A percentile compares a stretch with the other conserved stretches of the same genome.
Conservation (phyloP, 2,113 vertebrate species). For the Echinops telfairi region DNA sequence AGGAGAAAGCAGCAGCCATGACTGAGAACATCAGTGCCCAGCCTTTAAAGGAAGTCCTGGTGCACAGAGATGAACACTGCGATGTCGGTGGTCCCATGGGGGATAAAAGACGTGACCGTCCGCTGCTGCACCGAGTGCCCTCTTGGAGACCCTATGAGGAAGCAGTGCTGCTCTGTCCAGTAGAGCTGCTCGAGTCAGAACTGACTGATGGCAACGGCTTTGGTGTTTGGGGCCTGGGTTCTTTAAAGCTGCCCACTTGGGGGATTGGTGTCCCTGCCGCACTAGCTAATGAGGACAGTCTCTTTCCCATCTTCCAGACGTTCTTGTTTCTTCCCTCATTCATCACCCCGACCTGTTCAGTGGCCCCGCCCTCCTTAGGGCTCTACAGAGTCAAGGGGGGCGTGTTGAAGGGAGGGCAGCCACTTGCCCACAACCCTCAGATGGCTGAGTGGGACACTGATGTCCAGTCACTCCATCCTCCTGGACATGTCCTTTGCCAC, state of each 20-base stretch:
- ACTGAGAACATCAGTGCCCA: not conserved
- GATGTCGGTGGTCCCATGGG: not conserved
- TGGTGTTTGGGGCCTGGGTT: not conserved
- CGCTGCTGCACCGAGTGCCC: not conserved
- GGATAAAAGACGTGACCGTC: not conserved
- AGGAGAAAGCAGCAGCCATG: not conserved
- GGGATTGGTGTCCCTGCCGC: not conserved
- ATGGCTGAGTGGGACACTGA: too few relatives aligned
- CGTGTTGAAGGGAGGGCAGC: not conserved
- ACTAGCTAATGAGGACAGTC: not conserved
- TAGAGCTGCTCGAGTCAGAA: not conserved
- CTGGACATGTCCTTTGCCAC: not conserved
- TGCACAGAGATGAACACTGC: not conserved
- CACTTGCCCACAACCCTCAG: not conserved
- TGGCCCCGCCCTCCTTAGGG: not conserved
- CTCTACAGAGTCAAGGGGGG: not conserved
- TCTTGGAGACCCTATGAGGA: not conserved
- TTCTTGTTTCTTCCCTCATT: not conserved
- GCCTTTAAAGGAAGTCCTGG: not conserved
- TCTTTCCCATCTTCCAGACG: not conserved
- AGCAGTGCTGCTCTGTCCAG: not conserved
- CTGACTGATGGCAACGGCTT: not conserved
- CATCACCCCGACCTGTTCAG: not conserved
- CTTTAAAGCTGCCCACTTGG: not conserved
- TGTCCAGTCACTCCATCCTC: not conserved